Conservation (phyloP, 2,888 invertebrate genomes). For the Pristionchus entomophagus region DNA sequence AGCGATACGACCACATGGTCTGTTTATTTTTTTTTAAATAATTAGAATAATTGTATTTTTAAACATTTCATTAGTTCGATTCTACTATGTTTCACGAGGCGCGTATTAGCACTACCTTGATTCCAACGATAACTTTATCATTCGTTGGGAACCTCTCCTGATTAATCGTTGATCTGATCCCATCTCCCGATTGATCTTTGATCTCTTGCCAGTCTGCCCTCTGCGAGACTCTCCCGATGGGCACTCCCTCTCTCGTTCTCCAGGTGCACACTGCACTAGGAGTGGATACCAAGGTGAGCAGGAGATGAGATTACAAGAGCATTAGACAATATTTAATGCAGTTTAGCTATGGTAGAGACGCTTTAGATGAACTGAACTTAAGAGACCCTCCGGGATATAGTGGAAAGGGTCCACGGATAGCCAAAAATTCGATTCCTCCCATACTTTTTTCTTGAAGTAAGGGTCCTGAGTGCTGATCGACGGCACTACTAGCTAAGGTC, state of each 20-base stretch:
- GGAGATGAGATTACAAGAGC: too few species aligned
- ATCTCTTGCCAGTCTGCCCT: conserved; percentile 72
- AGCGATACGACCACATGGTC: conserved; percentile 74
- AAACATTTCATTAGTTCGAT: not conserved
- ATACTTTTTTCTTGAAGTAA: too few species aligned
- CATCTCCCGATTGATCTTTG: conserved; percentile 36
- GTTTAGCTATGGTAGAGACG: too few species aligned
- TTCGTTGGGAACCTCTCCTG: not conserved
- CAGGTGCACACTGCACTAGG: conserved; percentile 62
- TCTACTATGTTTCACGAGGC: not conserved
- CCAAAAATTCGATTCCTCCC: too few species aligned
- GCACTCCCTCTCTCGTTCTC: conserved; percentile 68
- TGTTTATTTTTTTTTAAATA: not conserved
- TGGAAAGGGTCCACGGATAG: too few species aligned
- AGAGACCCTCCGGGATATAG: too few species aligned
- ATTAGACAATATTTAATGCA: too few species aligned
- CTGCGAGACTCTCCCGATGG: conserved; percentile 78
- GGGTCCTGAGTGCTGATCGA: too few species aligned
- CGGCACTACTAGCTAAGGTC: too few species aligned
- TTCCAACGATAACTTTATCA: not conserved
- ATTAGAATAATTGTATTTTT: not conserved
- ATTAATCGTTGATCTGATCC: not conserved
- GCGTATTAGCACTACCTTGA: not conserved
- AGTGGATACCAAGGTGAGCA: conserved; percentile 44
- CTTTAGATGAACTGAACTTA: too few species aligned